Evolutionary conservation across 2,113 vertebrate species (phyloP).

Genomic region (Tiliqua scincoides): DNA sequence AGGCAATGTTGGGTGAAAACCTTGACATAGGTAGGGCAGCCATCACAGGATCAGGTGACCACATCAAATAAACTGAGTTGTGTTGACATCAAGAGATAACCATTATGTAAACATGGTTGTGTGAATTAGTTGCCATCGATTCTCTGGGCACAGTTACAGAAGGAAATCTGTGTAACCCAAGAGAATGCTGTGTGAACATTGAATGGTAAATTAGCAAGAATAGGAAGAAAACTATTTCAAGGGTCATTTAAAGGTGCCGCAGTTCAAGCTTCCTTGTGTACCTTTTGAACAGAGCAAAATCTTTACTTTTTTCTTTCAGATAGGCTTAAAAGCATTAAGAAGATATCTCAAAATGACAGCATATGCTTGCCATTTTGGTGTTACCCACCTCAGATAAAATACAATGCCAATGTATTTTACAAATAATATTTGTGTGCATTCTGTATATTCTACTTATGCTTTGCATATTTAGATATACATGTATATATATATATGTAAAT

Average conservation of each 20-base stretch:
- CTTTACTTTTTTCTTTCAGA: slow-evolving; percentile 77
- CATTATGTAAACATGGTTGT: not conserved
- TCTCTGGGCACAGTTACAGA: not conserved
- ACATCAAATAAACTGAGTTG: not conserved
- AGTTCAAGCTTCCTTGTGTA: slow-evolving; percentile 38
- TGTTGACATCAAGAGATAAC: not conserved
- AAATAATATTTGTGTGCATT: slow-evolving; percentile 66
- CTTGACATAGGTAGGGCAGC: not conserved
- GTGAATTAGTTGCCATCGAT: not conserved
- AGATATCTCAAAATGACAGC: slow-evolving; percentile 78
- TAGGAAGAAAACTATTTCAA: slow-evolving; percentile 22
- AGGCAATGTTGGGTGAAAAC: not conserved
- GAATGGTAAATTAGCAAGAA: not conserved
- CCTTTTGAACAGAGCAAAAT: slow-evolving; percentile 70
- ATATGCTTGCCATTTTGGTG: slow-evolving; percentile 73
- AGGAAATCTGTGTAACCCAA: not conserved
- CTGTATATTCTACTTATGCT: slow-evolving; percentile 76
- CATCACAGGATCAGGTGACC: not conserved
- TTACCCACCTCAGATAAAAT: slow-evolving; percentile 79
- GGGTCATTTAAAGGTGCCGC: slow-evolving; percentile 12
- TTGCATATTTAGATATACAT: slow-evolving; percentile 72
- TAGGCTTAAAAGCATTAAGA: slow-evolving; percentile 78
- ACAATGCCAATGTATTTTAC: slow-evolving; percentile 80
- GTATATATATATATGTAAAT: slow-evolving; percentile 67
- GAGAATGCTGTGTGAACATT: not conserved